Conservation (phyloP, 2,113 vertebrate genomes). For the Origma solitaria region DNA sequence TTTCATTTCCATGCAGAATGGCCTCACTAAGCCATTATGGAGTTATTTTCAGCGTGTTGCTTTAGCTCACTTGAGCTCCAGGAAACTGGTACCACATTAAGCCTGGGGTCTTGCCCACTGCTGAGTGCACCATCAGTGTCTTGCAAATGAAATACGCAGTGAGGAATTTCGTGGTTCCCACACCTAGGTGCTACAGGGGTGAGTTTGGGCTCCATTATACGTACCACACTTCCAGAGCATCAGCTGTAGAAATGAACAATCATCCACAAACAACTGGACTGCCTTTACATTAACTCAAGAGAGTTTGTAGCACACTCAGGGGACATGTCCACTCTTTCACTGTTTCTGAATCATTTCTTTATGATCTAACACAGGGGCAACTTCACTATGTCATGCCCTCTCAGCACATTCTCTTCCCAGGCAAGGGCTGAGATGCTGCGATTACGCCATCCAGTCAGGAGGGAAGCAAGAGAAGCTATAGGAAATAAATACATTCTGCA, state of each 20-base stretch:
- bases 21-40: background rate
- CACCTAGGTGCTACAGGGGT: background rate
- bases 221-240: background rate
- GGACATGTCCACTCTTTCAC: background rate
- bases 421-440: slow-evolving; percentile 29
- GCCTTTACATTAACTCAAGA: background rate
- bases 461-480: background rate
- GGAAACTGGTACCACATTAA: background rate
- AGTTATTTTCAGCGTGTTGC: background rate
- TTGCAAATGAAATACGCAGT: background rate
- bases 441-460: slow-evolving; percentile 1
- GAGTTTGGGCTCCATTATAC: background rate
- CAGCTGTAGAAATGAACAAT: background rate
- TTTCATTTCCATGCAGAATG: background rate
- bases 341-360: slow-evolving; percentile 5
- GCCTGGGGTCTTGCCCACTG: background rate
- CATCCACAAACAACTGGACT: background rate
- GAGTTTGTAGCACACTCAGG: background rate
- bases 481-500: slow-evolving; percentile 27
- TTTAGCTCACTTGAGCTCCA: background rate
- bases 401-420: slow-evolving; percentile 51
- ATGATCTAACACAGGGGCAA: background rate
- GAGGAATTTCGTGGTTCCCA: background rate
- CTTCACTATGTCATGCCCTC: slow-evolving; percentile 28
- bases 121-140: background rate